A percentile compares a stretch with the other conserved stretches of the same genome.
Evolutionary conservation across 2,113 vertebrate species (phyloP).

Genomic region (Pedetes capensis): DNA sequence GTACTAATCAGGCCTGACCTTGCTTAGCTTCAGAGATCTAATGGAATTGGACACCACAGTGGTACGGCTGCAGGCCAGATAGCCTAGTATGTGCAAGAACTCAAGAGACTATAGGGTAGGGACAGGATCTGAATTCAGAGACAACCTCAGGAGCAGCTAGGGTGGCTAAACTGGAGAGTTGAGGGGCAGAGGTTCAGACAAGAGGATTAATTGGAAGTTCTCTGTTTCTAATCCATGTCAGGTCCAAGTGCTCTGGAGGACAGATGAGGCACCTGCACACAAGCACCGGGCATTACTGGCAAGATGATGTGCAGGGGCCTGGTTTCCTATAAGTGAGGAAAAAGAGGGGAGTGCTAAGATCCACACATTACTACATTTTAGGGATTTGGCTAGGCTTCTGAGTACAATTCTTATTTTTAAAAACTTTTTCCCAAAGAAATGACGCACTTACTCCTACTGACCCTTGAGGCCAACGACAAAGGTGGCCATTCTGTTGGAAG

Average conservation of each 20-base stretch:
- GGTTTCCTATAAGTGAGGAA: no score
- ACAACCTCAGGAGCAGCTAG: not conserved
- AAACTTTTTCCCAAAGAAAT: not conserved
- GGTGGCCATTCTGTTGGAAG: accelerated
- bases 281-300: accelerated
- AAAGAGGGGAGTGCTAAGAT: not conserved
- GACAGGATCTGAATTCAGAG: not conserved
- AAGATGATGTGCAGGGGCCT: not conserved
- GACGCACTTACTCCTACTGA: not conserved
- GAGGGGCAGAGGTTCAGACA: not conserved
- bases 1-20: no score
- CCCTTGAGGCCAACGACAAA: not conserved
- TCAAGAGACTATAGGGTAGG: not conserved
- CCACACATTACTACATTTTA: accelerated
- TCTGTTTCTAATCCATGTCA: not conserved
- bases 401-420: not conserved
- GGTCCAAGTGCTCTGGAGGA: not conserved
- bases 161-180: not conserved
- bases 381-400: not conserved
- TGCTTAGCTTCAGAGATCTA: no score
- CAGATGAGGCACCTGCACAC: not conserved
- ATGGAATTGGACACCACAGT: no score
- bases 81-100: not conserved
- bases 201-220: not conserved
- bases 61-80: no score